Conservation (phyloP, 2,113 vertebrate genomes). For the Ictalurus punctatus region DNA sequence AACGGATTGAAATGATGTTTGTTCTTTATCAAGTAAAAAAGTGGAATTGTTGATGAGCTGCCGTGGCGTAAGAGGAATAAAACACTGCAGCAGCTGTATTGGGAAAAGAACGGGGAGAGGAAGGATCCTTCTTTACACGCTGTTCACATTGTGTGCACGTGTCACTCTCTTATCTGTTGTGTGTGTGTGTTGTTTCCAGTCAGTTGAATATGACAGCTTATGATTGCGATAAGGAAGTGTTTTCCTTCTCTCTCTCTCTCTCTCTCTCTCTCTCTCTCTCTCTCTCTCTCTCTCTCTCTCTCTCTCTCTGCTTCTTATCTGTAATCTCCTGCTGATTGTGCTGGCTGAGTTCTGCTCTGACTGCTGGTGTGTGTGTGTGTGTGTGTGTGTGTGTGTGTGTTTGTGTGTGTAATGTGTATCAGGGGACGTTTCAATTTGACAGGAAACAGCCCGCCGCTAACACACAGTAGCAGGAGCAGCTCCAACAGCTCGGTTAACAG, state of each 20-base stretch:
- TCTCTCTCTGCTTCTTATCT: constrained; percentile 36
- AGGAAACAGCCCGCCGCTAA: constrained; percentile 25
- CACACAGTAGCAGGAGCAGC: constrained; percentile 21
- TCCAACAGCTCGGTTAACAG: background rate
- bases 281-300: background rate
- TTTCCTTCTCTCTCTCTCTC: background rate
- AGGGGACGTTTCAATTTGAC: constrained; percentile 29
- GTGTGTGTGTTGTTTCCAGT: constrained; percentile 53
- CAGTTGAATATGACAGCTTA: constrained; percentile 51
- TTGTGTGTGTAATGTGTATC: constrained; percentile 5
- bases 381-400: constrained; percentile 22
- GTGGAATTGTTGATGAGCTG: background rate
- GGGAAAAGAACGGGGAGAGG: background rate
- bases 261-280: constrained; percentile 1
- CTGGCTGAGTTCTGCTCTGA: constrained; percentile 13
- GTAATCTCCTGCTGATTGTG: constrained; percentile 34
- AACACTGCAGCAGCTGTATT: background rate
- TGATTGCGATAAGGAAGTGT: constrained; percentile 50
- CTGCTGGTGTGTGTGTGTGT: constrained; percentile 20
- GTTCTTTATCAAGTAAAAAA: background rate
- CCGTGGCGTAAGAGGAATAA: background rate
- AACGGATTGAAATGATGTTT: background rate
- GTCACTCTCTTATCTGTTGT: background rate
- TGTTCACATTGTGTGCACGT: background rate
- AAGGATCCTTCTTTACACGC: background rate